Conservation (phyloP, 2,113 vertebrate genomes). For the Tachysurus vachellii region DNA sequence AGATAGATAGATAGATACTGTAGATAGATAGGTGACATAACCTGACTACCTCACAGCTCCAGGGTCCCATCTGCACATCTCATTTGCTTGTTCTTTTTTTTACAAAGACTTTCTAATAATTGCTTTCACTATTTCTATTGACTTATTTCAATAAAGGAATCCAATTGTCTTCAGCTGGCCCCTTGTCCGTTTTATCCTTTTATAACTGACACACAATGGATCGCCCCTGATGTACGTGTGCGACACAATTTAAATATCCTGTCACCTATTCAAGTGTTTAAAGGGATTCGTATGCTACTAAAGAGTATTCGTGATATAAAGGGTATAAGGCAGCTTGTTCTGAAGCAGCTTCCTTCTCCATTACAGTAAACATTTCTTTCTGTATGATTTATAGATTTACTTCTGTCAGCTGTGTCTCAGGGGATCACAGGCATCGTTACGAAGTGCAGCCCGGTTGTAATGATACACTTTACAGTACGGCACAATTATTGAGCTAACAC, state of each 20-base stretch:
- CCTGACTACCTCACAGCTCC: neutral
- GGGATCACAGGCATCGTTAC: constrained; percentile 1
- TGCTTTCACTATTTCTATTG: neutral
- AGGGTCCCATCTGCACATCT: neutral
- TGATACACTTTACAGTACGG: constrained; percentile 37
- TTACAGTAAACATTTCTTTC: constrained; percentile 3
- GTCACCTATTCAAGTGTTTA: neutral
- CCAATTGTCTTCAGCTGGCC: neutral
- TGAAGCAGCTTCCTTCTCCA: constrained; percentile 4
- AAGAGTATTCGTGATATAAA: neutral
- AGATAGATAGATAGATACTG: neutral
- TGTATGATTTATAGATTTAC: constrained; percentile 31
- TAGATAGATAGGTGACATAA: neutral
- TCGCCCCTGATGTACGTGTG: neutral
- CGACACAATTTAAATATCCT: neutral
- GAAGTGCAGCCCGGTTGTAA: constrained; percentile 20
- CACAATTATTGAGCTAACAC: constrained; percentile 21
- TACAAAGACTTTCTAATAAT: constrained; percentile 10
- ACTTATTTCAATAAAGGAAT: neutral
- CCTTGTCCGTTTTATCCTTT: neutral
- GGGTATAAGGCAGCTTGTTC: neutral
- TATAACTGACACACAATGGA: neutral
- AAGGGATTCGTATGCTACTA: neutral
- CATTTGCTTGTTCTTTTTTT: neutral
- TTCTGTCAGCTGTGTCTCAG: constrained; percentile 17